A percentile compares a stretch with the other conserved stretches of the same genome.
Evolutionary conservation across 2,888 invertebrate genomes (phyloP).

Genomic region (Synergus itoensis): DNA sequence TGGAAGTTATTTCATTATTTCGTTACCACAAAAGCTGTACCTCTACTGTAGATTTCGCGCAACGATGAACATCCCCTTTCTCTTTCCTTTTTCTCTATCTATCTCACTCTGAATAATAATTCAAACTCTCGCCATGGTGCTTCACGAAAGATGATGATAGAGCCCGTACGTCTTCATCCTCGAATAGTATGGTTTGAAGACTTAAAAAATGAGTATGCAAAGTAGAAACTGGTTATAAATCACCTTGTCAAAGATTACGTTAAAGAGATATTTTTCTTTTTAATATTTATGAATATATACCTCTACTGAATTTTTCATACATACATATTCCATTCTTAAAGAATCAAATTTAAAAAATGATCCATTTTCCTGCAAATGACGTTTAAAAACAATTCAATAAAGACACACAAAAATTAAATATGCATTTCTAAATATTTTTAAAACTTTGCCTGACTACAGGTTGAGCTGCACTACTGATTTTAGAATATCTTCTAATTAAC

Average conservation of each 20-base stretch:
- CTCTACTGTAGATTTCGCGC: conserved; percentile 15
- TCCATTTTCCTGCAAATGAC: no score
- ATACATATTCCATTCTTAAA: background rate
- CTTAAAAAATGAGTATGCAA: conserved; percentile 13
- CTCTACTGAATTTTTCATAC: no score
- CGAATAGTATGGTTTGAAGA: conserved; percentile 15
- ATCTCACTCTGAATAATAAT: conserved; percentile 36
- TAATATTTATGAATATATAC: background rate
- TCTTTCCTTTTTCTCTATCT: background rate
- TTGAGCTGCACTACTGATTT: no score
- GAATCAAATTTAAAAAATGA: no score
- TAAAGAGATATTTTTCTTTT: background rate
- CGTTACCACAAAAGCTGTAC: background rate
- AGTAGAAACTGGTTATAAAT: conserved; percentile 3
- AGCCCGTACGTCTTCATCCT: conserved; percentile 20
- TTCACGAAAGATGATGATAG: conserved; percentile 20
- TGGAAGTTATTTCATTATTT: background rate
- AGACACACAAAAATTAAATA: no score
- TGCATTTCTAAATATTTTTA: no score
- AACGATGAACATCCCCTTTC: background rate
- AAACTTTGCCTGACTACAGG: no score
- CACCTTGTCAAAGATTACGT: background rate
- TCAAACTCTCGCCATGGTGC: conserved; percentile 23
- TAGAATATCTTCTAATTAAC: no score
- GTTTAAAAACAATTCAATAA: no score